These are phyloP conservation scores for Ptyas mucosa DNA, from an alignment of 2,113 vertebrate species.

Conservation along the genomic window DNA sequence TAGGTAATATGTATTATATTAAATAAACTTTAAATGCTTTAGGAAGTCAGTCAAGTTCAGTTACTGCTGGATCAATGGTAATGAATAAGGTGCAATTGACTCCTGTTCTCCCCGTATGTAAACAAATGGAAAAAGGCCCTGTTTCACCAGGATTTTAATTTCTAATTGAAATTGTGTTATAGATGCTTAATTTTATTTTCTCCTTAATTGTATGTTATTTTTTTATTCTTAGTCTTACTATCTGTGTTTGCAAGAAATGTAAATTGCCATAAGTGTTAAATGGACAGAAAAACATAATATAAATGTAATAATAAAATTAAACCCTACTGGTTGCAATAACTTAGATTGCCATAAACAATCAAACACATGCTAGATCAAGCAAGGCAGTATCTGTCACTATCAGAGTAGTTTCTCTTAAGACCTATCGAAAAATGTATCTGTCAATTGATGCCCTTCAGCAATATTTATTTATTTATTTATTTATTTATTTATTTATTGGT, in stretches of 20 bases:
- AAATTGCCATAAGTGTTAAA: not conserved
- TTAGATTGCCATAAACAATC: not conserved
- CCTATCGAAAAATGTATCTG: not conserved
- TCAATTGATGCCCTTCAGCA: not conserved
- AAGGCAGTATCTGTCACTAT: not conserved
- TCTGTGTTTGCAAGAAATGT: not conserved
- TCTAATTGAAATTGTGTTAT: not conserved
- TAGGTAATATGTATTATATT: not conserved
- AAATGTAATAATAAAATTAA: not conserved
- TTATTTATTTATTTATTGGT: too few relatives aligned
- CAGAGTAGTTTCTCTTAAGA: not conserved
- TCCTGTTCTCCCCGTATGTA: not conserved
- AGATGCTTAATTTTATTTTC: not conserved
- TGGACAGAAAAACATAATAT: not conserved
- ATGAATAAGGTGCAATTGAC: not conserved
- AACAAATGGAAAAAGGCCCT: not conserved
- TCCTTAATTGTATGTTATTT: not conserved
- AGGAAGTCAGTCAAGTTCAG: not conserved
- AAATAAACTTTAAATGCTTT: not conserved
- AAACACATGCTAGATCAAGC: not conserved
- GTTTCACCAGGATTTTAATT: not conserved
- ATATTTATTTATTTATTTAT: too few relatives aligned
- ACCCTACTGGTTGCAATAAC: not conserved
- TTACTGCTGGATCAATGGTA: not conserved
- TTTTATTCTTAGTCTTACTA: not conserved